Evolutionary conservation across 2,113 vertebrate genomes (phyloP).

Genomic region (Manacus vitellinus): DNA sequence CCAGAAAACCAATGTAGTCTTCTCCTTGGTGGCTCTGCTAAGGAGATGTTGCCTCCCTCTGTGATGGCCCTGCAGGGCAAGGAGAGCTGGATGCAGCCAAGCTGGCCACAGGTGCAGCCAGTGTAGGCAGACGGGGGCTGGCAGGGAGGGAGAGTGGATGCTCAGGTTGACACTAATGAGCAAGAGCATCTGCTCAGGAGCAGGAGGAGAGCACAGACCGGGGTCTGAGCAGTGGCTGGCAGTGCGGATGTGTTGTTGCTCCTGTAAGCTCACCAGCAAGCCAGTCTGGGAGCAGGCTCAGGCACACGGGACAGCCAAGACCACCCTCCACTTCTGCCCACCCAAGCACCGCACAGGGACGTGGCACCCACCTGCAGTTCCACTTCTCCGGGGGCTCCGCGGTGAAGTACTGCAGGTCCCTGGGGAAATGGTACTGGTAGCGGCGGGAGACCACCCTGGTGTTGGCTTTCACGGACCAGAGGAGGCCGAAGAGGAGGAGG

Average conservation of each 20-base stretch:
- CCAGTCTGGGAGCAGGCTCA: background rate
- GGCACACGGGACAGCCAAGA: accelerated
- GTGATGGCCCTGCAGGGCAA: background rate
- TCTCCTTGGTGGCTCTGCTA: background rate
- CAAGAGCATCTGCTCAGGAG: background rate
- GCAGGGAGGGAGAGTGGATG: background rate
- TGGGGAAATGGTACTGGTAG: constrained; percentile 69
- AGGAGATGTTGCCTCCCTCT: background rate
- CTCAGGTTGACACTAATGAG: background rate
- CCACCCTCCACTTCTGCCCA: background rate
- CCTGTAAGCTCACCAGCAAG: accelerated
- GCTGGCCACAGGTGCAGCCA: accelerated
- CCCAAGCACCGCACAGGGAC: accelerated
- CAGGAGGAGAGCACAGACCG: background rate
- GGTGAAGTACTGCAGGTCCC: constrained; percentile 71
- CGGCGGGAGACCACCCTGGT: constrained; percentile 41
- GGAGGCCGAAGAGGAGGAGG: constrained; percentile 71
- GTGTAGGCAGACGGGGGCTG: background rate
- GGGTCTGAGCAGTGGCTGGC: background rate
- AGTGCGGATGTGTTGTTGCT: accelerated
- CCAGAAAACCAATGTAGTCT: background rate
- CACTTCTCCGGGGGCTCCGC: constrained; percentile 66
- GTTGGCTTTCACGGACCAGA: constrained; percentile 71
- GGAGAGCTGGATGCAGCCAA: background rate
- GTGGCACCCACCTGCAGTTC: constrained; percentile 61